These are phyloP conservation scores for Tiliqua scincoides DNA, from an alignment of 2,113 vertebrate genomes.

Conservation along the genomic window DNA sequence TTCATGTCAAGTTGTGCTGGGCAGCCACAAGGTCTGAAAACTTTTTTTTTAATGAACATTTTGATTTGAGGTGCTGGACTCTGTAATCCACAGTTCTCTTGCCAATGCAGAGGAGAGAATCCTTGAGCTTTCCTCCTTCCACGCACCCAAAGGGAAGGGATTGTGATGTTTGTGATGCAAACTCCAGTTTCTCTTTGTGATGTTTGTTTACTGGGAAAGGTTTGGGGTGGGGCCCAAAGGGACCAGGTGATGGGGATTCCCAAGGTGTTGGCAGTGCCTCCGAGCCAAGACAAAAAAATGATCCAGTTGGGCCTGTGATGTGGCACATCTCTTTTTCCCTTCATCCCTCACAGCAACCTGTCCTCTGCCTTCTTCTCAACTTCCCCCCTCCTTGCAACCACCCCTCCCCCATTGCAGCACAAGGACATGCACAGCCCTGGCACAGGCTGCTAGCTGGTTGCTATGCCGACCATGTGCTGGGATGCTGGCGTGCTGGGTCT, in stretches of 20 bases:
- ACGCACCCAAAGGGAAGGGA: background rate
- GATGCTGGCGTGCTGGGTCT: slow-evolving; percentile 1
- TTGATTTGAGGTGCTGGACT: background rate
- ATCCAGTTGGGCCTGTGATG: background rate
- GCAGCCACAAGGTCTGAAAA: background rate
- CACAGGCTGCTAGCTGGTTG: slow-evolving; percentile 25
- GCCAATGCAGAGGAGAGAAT: background rate
- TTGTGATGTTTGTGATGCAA: background rate
- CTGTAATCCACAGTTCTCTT: background rate
- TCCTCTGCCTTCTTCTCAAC: background rate
- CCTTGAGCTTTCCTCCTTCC: background rate
- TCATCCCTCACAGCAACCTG: background rate
- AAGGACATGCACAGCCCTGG: slow-evolving; percentile 17
- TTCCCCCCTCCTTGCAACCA: background rate
- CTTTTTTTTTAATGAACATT: background rate
- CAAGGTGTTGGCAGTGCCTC: background rate
- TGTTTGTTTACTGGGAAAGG: background rate
- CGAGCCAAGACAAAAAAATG: background rate
- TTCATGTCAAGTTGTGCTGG: background rate
- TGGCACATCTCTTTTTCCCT: background rate
- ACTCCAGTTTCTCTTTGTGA: background rate
- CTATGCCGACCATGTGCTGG: slow-evolving; percentile 28
- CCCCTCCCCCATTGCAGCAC: background rate
- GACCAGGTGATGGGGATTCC: background rate
- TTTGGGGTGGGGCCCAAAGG: background rate